phyloP scores from a whole-genome alignment of 2,113 vertebrate species.

The Climacteris rufus region DNA sequence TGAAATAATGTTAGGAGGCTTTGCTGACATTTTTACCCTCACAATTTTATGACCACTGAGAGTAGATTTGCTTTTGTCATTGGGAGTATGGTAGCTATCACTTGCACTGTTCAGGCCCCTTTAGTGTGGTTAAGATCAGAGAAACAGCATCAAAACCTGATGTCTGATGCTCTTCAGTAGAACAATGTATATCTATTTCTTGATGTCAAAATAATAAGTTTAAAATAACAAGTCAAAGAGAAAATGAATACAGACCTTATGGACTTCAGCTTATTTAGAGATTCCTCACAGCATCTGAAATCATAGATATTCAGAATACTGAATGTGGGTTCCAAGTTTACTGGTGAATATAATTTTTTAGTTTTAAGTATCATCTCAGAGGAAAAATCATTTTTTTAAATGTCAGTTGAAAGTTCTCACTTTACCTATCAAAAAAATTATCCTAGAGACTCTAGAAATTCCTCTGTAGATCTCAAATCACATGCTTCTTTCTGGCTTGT shows the following conservation, averaged over 20 bases:
- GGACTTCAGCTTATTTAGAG: neutral
- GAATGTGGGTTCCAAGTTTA: neutral
- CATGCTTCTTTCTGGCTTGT: neutral
- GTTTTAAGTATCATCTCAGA: neutral
- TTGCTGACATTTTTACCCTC: neutral
- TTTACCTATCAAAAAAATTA: neutral
- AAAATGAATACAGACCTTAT: neutral
- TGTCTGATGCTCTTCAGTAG: neutral
- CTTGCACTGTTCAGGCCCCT: neutral
- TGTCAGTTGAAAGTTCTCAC: neutral
- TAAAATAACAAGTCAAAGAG: conserved; percentile 1
- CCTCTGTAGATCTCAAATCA: neutral
- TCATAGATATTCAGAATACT: neutral
- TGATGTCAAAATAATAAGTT: neutral
- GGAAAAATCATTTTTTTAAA: neutral
- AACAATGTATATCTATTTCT: neutral
- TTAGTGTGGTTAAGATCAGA: neutral
- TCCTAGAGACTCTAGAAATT: neutral
- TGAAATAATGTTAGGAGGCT: neutral
- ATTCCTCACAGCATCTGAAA: neutral
- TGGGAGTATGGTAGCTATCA: neutral
- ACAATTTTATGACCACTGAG: neutral
- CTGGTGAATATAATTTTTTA: neutral
- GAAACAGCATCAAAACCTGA: neutral
- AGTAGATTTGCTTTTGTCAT: neutral